phyloP scores from a whole-genome alignment of 2,797 vertebrate species.

The Passerculus sandwichensis region DNA sequence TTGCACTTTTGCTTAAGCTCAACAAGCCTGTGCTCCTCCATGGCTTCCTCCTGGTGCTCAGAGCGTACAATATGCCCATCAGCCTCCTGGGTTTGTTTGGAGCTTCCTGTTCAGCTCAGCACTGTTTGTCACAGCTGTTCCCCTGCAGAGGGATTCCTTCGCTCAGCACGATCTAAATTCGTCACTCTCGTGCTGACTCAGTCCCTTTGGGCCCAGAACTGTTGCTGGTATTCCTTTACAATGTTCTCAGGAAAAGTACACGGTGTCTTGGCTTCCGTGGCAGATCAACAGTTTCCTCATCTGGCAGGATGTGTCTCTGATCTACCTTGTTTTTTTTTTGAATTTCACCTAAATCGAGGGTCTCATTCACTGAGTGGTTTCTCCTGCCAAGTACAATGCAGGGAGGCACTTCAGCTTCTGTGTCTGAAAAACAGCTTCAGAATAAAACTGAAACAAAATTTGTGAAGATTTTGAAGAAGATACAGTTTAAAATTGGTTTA shows the following conservation, averaged over 20 bases:
- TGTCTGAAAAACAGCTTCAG: neutral
- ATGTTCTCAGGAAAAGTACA: neutral
- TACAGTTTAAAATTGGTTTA: neutral
- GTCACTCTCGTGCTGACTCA: neutral
- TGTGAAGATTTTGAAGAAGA: neutral
- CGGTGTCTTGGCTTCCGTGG: neutral
- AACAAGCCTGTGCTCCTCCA: neutral
- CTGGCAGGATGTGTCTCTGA: neutral
- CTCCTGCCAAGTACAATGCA: neutral
- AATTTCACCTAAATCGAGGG: neutral
- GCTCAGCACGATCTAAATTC: neutral
- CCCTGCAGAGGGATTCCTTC: neutral
- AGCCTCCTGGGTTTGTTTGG: neutral
- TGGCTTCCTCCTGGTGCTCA: neutral
- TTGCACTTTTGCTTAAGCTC: neutral
- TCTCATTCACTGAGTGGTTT: neutral
- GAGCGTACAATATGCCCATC: neutral
- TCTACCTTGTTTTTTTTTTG: neutral
- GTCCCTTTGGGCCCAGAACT: neutral
- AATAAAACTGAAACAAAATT: neutral
- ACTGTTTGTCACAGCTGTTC: neutral
- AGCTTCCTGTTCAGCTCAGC: neutral
- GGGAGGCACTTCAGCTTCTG: neutral
- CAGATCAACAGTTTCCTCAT: neutral
- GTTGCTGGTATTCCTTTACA: neutral